phyloP scores from a whole-genome alignment of 2,113 vertebrate species.

The Oreochromis spilurus region DNA sequence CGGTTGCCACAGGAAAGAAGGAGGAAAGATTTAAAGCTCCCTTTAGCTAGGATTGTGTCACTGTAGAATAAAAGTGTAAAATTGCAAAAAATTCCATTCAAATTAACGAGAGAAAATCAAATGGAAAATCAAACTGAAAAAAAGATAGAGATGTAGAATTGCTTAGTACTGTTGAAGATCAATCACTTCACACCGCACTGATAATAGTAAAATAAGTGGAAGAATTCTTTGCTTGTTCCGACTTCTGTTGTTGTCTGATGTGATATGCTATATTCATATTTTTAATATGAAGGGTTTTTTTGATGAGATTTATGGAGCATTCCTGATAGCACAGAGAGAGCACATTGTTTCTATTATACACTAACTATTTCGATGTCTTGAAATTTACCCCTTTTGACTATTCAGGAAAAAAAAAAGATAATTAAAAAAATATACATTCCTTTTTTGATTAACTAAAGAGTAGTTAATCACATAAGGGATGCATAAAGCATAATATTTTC shows the following conservation, averaged over 20 bases:
- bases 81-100: not conserved
- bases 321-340: not conserved
- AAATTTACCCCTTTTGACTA: not conserved
- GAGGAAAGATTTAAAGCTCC: not conserved
- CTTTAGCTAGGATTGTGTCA: not conserved
- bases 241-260: not conserved
- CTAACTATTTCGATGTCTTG: not conserved
- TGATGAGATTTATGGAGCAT: not conserved
- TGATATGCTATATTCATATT: not conserved
- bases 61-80: not conserved
- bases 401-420: rapidly evolving
- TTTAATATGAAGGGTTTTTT: not conserved
- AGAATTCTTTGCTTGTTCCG: not conserved
- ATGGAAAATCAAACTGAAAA: not conserved
- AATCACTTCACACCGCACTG: not conserved
- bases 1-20: not conserved
- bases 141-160: not conserved
- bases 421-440: not conserved
- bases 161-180: not conserved
- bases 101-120: not conserved
- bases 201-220: not conserved
- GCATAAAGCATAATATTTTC: not conserved
- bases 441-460: not conserved
- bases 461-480: not conserved
- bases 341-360: not conserved